These are phyloP conservation scores for Callospermophilus lateralis DNA, from an alignment of 2,113 vertebrate species.

Conservation along the genomic window DNA sequence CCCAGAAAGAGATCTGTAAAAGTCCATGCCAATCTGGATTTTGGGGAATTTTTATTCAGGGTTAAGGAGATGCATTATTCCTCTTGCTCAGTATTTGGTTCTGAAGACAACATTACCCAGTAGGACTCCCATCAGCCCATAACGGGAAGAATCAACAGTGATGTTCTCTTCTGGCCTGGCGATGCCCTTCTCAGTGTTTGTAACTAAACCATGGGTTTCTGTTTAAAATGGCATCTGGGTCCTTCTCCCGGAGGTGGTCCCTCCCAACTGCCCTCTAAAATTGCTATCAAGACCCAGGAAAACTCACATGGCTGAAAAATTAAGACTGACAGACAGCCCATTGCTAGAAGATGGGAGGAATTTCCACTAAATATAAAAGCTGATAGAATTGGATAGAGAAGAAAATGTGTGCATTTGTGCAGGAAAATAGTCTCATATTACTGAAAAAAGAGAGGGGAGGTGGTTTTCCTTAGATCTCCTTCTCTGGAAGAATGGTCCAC, in stretches of 20 bases:
- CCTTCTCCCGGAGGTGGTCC: neutral
- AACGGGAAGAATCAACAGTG: neutral
- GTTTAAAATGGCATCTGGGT: neutral
- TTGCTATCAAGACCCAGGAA: slow-evolving; percentile 42
- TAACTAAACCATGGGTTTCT: neutral
- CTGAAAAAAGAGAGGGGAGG: neutral
- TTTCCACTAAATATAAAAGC: slow-evolving; percentile 2
- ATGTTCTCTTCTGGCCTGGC: neutral
- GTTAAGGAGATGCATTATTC: neutral
- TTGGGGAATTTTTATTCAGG: neutral
- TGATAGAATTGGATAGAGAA: neutral
- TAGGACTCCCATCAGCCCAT: neutral
- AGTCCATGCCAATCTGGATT: neutral
- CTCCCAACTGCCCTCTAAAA: neutral
- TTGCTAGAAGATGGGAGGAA: slow-evolving; percentile 57
- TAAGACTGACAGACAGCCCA: slow-evolving; percentile 37
- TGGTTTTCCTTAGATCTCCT: neutral
- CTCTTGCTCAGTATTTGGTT: neutral
- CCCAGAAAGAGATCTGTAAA: neutral
- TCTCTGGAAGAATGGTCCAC: neutral
- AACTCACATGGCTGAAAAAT: slow-evolving; percentile 26
- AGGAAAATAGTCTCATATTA: neutral
- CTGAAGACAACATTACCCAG: neutral
- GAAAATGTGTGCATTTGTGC: neutral
- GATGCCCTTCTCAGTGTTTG: neutral